Conservation (phyloP, 2,113 vertebrate genomes). For the Nibea coibor region DNA sequence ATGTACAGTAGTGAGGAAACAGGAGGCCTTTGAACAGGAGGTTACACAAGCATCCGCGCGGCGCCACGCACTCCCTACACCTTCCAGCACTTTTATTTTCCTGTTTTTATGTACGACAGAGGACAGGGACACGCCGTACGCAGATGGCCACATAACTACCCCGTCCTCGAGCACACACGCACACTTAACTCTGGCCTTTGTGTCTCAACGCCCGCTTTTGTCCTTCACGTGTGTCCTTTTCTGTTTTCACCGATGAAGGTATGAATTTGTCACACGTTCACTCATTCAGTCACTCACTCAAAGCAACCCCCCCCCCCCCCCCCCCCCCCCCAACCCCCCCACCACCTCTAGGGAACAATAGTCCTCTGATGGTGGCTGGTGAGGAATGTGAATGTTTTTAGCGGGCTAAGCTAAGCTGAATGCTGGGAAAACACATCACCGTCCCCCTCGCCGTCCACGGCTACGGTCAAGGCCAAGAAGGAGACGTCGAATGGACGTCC, state of each 20-base stretch:
- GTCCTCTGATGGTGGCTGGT: slow-evolving; percentile 4
- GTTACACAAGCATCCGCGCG: slow-evolving; percentile 74
- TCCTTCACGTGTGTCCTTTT: background rate
- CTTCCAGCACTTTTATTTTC: slow-evolving; percentile 79
- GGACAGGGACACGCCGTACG: slow-evolving; percentile 72
- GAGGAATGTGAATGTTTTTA: slow-evolving; percentile 48
- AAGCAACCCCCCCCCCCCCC: background rate
- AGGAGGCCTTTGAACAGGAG: slow-evolving; percentile 70
- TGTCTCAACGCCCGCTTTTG: background rate
- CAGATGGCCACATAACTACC: slow-evolving; percentile 22
- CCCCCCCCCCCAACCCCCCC: background rate
- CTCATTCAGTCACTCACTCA: slow-evolving; percentile 4
- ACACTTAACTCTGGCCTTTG: slow-evolving; percentile 1
- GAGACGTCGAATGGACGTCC: background rate
- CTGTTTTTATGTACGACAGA: slow-evolving; percentile 80
- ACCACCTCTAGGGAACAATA: slow-evolving; percentile 28
- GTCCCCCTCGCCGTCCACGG: background rate
- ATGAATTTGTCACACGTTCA: background rate
- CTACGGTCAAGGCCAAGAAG: slow-evolving; percentile 9
- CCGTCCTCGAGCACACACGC: background rate
- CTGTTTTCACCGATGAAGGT: background rate
- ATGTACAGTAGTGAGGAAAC: slow-evolving; percentile 62
- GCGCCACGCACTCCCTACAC: slow-evolving; percentile 70
- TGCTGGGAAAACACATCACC: slow-evolving; percentile 44
- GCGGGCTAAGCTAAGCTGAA: background rate